Conservation (phyloP, 2,113 vertebrate species). For the Hemiprocne comata region DNA sequence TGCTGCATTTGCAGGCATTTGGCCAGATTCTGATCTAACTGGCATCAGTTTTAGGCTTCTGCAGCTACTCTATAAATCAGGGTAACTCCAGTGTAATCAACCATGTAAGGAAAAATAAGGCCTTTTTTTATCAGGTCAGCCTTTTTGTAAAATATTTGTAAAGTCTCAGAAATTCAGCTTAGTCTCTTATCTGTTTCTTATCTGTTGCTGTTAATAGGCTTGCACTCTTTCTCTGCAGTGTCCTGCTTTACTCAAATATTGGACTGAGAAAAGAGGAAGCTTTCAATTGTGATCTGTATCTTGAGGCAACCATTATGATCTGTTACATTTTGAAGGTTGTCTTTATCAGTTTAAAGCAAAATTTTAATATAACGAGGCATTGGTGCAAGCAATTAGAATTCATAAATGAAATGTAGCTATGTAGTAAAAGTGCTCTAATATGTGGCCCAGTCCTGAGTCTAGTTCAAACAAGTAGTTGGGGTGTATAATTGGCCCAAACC, state of each 20-base stretch:
- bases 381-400: not conserved
- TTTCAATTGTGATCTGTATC: not conserved
- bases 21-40: slow-evolving; percentile 12
- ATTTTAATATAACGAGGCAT: not conserved
- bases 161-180: not conserved
- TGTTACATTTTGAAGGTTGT: not conserved
- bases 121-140: not conserved
- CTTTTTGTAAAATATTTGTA: not conserved
- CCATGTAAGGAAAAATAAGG: not conserved
- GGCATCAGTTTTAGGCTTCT: not conserved
- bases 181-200: not conserved
- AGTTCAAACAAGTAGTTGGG: not conserved
- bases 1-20: not conserved
- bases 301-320: not conserved
- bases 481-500: not conserved
- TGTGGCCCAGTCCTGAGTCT: not conserved
- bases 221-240: not conserved
- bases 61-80: not conserved
- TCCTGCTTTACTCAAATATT: not conserved
- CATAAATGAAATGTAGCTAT: not conserved
- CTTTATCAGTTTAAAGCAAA: not conserved
- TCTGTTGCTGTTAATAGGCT: not conserved
- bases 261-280: not conserved
- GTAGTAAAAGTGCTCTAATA: not conserved
- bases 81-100: not conserved